Evolutionary conservation across 2,888 invertebrate genomes (phyloP), one percentile per base, ranked within the genome.

Genomic region (Pristionchus maxplancki): DNA sequence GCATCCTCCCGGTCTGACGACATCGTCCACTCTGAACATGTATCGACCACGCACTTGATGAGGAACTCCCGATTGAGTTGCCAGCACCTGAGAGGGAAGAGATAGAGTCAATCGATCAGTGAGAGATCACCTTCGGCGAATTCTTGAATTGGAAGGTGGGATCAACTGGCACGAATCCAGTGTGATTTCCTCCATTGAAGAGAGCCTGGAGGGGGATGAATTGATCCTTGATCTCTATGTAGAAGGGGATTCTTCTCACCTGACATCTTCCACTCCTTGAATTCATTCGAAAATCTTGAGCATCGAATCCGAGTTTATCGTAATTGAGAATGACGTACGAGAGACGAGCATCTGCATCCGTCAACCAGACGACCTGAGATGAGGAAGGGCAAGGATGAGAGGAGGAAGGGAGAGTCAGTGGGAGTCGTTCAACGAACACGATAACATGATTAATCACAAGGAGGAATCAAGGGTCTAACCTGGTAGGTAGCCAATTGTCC

Each of bases 311-410:
- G 90, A 99, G 96, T 92, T 97, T 96, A 87, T 97, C 96, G 95
- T 99, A 99, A 95, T 99, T 99, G 95, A 97, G 97, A 88, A 99
- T 97, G 0, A 97, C 97, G 95, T 98, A 99, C 0, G 98, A 97
- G 74, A 94, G 91, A 88, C 94, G 90, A 44, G 92, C 93, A 64
- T 98, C 98, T 0, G 98, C 98, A 0, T 97, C 97, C 88, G 99
- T 95, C 9, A 98, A 90, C 94, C 94, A 94, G 78, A 94, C 91
- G 15, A 78, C 87, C 87, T 87, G 34, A 87, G 37, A n/a, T n/a
- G n/a, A n/a, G n/a, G n/a, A n/a, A n/a, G n/a, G n/a, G n/a, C n/a
- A n/a, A n/a, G n/a, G n/a, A 13, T 40, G 24, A 31, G 17, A 40
- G 44, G 37, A 28, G 20, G 31, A 31, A 28, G 5, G 71, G 6